Evolutionary conservation across 2,888 invertebrate species (phyloP).

Genomic region (Ctenicera cuprea): DNA sequence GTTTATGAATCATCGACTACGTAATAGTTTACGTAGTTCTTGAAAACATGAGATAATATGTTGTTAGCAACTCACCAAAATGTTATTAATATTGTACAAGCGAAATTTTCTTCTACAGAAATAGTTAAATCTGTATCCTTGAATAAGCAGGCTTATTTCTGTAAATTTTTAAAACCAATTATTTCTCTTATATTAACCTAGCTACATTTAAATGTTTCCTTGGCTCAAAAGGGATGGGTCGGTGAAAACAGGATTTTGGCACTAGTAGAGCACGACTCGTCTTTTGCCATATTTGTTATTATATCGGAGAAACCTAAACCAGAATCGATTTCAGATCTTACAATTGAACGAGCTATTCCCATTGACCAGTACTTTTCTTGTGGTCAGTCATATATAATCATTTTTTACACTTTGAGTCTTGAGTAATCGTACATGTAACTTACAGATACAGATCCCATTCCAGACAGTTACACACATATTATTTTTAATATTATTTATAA

Average conservation of each 20-base stretch:
- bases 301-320: constrained; percentile 79
- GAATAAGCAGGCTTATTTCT: constrained; percentile 35
- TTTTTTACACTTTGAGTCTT: not conserved
- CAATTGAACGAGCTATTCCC: constrained; percentile 87
- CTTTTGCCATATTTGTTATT: constrained; percentile 76
- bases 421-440: constrained; percentile 36
- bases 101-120: constrained; percentile 76
- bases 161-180: not conserved
- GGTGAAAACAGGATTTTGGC: constrained; percentile 76
- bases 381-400: constrained; percentile 69
- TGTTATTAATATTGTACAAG: constrained; percentile 74
- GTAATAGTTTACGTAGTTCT: constrained; percentile 46
- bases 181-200: constrained; percentile 62
- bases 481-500: constrained; percentile 75
- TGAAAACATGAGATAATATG: constrained; percentile 46
- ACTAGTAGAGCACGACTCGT: constrained; percentile 76
- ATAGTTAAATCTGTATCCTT: constrained; percentile 77
- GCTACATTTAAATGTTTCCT: constrained; percentile 70
- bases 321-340: constrained; percentile 84
- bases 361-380: constrained; percentile 88
- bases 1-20: constrained; percentile 39
- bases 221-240: constrained; percentile 72
- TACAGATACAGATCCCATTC: constrained; percentile 74
- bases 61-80: constrained; percentile 62
- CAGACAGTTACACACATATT: constrained; percentile 73